Conservation (phyloP, 2,888 invertebrate genomes). For the Dioctria rufipes region DNA sequence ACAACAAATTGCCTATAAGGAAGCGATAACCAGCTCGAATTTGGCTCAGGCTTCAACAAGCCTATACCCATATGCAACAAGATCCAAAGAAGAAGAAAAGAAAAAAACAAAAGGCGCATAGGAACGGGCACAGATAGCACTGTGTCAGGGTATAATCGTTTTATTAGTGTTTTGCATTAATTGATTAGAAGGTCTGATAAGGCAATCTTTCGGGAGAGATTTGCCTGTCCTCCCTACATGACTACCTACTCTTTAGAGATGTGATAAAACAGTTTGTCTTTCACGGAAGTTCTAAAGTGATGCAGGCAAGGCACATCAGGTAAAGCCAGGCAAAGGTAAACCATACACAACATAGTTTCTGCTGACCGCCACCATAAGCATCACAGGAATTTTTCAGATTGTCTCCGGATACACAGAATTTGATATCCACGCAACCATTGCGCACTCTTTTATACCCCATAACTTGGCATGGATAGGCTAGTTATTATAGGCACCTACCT, state of each 20-base stretch:
- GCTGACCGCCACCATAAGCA: no score
- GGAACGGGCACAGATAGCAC: slow-evolving; percentile 54
- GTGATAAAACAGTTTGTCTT: slow-evolving; percentile 35
- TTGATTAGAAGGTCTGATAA: slow-evolving; percentile 58
- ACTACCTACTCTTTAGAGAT: slow-evolving; percentile 56
- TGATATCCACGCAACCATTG: neutral
- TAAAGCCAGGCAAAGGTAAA: no score
- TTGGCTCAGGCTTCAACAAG: slow-evolving; percentile 22
- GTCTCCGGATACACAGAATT: neutral
- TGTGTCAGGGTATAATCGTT: slow-evolving; percentile 58
- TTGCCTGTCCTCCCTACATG: slow-evolving; percentile 54
- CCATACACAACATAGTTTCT: no score
- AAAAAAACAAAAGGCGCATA: neutral
- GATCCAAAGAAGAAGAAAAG: no score
- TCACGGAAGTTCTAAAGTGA: slow-evolving; percentile 42
- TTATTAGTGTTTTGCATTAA: slow-evolving; percentile 60
- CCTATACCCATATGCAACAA: slow-evolving; percentile 26
- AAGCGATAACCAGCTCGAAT: slow-evolving; percentile 54
- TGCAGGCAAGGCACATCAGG: neutral
- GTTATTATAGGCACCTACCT: neutral
- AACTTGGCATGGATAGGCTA: neutral
- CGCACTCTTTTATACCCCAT: neutral
- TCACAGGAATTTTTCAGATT: neutral
- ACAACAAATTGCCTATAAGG: slow-evolving; percentile 52
- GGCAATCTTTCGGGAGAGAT: slow-evolving; percentile 54